Evolutionary conservation across 1,140 invertebrate species (phyloP).

Genomic region (Drosophila pandora): DNA sequence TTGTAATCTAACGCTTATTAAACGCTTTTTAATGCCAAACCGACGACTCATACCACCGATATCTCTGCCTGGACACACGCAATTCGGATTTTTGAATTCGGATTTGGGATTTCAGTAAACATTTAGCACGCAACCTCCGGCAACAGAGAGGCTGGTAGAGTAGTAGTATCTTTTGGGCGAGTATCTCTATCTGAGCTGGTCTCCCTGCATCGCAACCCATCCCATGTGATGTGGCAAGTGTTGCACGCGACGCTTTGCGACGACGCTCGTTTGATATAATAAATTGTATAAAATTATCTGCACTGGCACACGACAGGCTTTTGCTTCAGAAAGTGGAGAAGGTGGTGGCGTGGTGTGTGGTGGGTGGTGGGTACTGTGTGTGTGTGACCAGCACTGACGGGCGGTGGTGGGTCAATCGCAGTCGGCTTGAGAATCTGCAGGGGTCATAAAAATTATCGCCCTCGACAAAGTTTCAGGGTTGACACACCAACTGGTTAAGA

Average conservation of each 20-base stretch:
- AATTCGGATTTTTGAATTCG: slow-evolving; percentile 46
- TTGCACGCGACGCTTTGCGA: slow-evolving; percentile 73
- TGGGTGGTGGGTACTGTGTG: slow-evolving; percentile 21
- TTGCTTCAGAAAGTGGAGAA: slow-evolving; percentile 1
- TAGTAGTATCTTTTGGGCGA: slow-evolving; percentile 15
- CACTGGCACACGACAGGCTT: slow-evolving; percentile 67
- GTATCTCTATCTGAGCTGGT: slow-evolving; percentile 40
- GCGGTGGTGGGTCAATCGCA: slow-evolving; percentile 77
- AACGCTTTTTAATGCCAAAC: slow-evolving; percentile 76
- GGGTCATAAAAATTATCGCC: slow-evolving; percentile 81
- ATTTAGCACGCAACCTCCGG: slow-evolving; percentile 72
- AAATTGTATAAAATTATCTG: slow-evolving; percentile 81
- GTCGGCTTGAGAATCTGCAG: slow-evolving; percentile 67
- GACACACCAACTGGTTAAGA: slow-evolving; percentile 42
- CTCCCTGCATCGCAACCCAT: slow-evolving; percentile 2
- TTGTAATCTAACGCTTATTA: slow-evolving; percentile 83
- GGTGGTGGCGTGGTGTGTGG: slow-evolving; percentile 14
- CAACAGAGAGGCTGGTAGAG: slow-evolving; percentile 13
- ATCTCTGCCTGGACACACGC: slow-evolving; percentile 44
- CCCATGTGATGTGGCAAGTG: slow-evolving; percentile 72
- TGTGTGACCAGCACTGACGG: slow-evolving; percentile 49
- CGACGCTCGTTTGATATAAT: slow-evolving; percentile 59
- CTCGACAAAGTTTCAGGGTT: slow-evolving; percentile 61
- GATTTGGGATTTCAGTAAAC: slow-evolving; percentile 57
- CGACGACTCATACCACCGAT: slow-evolving; percentile 39